These are phyloP conservation scores for Dendropsophus ebraccatus DNA, from an alignment of 2,113 vertebrate species.

Conservation along the genomic window DNA sequence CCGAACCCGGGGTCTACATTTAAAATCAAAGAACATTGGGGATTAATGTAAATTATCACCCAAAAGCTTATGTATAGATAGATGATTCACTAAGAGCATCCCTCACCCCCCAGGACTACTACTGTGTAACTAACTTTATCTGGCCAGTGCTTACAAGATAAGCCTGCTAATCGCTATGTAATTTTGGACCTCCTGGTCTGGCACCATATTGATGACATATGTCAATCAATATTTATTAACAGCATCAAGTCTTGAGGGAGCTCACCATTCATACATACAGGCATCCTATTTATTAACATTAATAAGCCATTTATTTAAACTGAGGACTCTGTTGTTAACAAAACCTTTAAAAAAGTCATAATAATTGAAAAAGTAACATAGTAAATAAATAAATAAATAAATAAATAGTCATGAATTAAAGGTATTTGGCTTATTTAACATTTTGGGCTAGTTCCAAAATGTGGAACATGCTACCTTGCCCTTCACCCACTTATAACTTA, in stretches of 20 bases:
- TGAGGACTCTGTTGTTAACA: too few relatives aligned
- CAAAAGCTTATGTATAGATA: neutral
- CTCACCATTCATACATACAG: too few relatives aligned
- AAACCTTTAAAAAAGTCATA: too few relatives aligned
- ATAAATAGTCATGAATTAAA: too few relatives aligned
- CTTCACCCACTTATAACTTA: too few relatives aligned
- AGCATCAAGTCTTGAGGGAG: neutral
- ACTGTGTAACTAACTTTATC: neutral
- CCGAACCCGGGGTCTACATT: neutral
- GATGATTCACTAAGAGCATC: neutral
- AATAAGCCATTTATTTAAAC: too few relatives aligned
- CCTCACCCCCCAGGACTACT: neutral
- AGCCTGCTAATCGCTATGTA: neutral
- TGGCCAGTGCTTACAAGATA: neutral
- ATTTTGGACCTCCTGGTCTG: neutral
- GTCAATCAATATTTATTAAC: neutral
- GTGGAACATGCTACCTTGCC: too few relatives aligned
- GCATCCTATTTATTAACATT: too few relatives aligned
- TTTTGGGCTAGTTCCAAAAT: too few relatives aligned
- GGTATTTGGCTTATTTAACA: too few relatives aligned
- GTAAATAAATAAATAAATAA: too few relatives aligned
- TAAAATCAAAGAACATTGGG: neutral
- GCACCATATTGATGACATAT: neutral
- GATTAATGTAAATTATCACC: neutral
- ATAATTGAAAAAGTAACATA: too few relatives aligned